A percentile compares a stretch with the other conserved stretches of the same genome.
Evolutionary conservation across 2,888 invertebrate species (phyloP).

Genomic region (Trachelus troglodyta): DNA sequence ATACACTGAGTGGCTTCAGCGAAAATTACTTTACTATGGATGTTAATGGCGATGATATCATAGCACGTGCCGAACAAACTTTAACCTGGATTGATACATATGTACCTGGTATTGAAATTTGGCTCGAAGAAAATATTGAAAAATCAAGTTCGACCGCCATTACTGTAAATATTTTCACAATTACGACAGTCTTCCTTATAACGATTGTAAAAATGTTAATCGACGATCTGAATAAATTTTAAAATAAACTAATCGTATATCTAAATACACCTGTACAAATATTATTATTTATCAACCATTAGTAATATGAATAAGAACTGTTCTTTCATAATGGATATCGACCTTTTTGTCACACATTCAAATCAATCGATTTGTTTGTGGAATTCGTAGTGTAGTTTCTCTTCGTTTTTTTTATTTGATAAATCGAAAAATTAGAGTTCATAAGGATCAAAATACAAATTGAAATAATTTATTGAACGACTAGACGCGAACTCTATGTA

Average conservation of each 20-base stretch:
- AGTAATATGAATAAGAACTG: background rate
- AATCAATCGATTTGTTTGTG: background rate
- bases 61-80: slow-evolving; percentile 25
- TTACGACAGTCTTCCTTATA: background rate
- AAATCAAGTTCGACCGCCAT: background rate
- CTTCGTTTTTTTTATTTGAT: background rate
- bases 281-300: background rate
- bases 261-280: background rate
- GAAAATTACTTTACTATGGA: background rate
- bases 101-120: background rate
- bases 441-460: background rate
- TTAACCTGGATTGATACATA: slow-evolving; percentile 42
- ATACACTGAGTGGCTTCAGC: background rate
- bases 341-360: background rate
- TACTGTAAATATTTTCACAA: background rate
- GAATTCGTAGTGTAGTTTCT: background rate
- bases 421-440: background rate
- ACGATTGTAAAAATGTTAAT: background rate
- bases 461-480: background rate
- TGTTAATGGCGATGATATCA: background rate
- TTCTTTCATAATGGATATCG: background rate
- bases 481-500: background rate
- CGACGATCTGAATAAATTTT: background rate
- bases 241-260: background rate
- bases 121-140: background rate